Conservation (phyloP, 2,797 vertebrate species). For the Toxotes lorentzi region DNA sequence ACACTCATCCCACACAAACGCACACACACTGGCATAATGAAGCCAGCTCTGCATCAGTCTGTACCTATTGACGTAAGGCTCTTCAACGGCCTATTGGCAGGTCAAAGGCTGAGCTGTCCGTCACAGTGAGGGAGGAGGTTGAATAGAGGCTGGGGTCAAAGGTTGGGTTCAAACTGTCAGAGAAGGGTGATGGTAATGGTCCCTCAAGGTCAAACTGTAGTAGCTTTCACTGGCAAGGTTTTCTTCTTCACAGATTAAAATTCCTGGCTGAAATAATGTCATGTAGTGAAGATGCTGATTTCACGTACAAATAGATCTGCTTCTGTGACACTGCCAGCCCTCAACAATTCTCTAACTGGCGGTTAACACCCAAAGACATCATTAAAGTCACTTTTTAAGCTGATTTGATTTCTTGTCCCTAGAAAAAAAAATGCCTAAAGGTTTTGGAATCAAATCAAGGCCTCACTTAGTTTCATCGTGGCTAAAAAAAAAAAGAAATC, state of each 20-base stretch:
- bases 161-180: slow-evolving; percentile 37
- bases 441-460: slow-evolving; percentile 26
- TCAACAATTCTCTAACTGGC: background rate
- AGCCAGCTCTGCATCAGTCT: slow-evolving; percentile 19
- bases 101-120: slow-evolving; percentile 53
- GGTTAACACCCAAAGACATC: slow-evolving; percentile 1
- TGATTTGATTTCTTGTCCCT: slow-evolving; percentile 32
- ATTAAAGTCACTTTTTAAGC: slow-evolving; percentile 16
- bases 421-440: slow-evolving; percentile 3
- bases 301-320: background rate
- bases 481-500: background rate
- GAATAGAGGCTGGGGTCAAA: slow-evolving; percentile 42
- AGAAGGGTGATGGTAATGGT: slow-evolving; percentile 3
- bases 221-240: background rate
- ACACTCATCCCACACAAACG: background rate
- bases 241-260: slow-evolving; percentile 6
- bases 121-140: slow-evolving; percentile 31
- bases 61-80: slow-evolving; percentile 26
- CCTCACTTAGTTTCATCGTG: slow-evolving; percentile 5
- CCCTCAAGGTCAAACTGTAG: slow-evolving; percentile 42
- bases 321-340: background rate
- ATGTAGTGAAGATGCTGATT: background rate
- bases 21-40: slow-evolving; percentile 30
- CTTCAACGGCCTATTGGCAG: slow-evolving; percentile 26
- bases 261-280: background rate